Evolutionary conservation across 2,797 vertebrate genomes (phyloP), one percentile per base, ranked within the genome.

Genomic region (Lagodon rhomboides): DNA sequence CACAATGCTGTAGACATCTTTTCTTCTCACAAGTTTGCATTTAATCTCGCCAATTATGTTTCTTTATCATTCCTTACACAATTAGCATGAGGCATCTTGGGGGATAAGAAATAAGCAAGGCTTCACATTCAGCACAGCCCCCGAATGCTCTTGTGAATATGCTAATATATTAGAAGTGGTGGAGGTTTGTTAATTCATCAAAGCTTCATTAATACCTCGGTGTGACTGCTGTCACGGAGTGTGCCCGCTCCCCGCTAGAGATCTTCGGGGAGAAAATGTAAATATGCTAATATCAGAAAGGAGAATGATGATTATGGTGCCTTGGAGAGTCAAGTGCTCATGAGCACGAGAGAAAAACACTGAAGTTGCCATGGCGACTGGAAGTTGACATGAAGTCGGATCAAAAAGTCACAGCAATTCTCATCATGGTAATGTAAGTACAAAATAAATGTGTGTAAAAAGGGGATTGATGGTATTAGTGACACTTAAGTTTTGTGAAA

Each of bases 121-220:
- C 58, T 49, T 74, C 65, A 58, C 49, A 12, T 82, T 67, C 68
- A 47, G 68, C 55, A 18, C 58, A 53, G 13, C 16, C 25, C 74
- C 22, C 27, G 30, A 66, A 72, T 62, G 38, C 81, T 68, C 60
- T 68, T 73, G 50, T 86, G 90, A 91, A 90, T 91, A 86, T 83
- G 73, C 80, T 75, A 76, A 89, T 80, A 66, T 71, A 76, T 83
- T 68, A 85, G 22, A 77, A 79, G 77, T 68, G 75, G 47, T 49
- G 50, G 53, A 79, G 75, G 90, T 89, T 83, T 85, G 68, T 90
- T 79, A 74, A 83, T 90, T 89, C 70, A 91, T 89, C 84, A 77
- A 77, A 87, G 75, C 64, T 82, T 90, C 76, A 89, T 91, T 86
- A 89, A 87, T 82, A 80, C 47, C 50, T 86, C 59, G 15, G 75